Evolutionary conservation across 1,140 invertebrate species (phyloP).

Genomic region (Hydropsyche tenuis): DNA sequence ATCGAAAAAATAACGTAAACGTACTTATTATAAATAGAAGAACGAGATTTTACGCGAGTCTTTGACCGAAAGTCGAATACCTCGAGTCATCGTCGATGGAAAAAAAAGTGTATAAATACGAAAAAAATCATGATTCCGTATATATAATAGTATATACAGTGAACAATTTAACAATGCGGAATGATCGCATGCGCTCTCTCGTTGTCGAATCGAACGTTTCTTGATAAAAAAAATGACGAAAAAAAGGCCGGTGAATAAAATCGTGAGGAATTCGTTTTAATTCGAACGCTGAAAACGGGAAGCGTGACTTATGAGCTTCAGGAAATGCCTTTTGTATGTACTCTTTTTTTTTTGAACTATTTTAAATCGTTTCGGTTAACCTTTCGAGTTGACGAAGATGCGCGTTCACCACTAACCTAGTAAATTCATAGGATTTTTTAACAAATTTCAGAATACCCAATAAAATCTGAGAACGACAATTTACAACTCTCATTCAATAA

Average conservation of each 20-base stretch:
- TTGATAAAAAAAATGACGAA: not conserved
- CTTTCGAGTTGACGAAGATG: no score
- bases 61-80: constrained; percentile 1
- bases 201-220: not conserved
- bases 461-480: no score
- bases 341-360: not conserved
- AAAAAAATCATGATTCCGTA: no score
- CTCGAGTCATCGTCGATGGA: constrained; percentile 1
- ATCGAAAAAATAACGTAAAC: not conserved
- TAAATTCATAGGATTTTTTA: no score
- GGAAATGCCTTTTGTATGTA: constrained; percentile 2
- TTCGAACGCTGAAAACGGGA: constrained; percentile 18
- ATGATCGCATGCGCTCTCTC: constrained; percentile 3
- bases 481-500: no score
- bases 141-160: no score
- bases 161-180: constrained; percentile 9
- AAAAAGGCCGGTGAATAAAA: constrained; percentile 6
- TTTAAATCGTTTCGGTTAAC: not conserved
- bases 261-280: constrained; percentile 23
- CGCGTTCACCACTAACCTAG: no score
- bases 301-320: constrained; percentile 20
- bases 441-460: no score
- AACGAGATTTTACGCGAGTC: not conserved
- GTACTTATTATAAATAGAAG: not conserved
- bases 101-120: not conserved